Conservation (phyloP, 1,140 invertebrate genomes). For the Protaetia brevitarsis region DNA sequence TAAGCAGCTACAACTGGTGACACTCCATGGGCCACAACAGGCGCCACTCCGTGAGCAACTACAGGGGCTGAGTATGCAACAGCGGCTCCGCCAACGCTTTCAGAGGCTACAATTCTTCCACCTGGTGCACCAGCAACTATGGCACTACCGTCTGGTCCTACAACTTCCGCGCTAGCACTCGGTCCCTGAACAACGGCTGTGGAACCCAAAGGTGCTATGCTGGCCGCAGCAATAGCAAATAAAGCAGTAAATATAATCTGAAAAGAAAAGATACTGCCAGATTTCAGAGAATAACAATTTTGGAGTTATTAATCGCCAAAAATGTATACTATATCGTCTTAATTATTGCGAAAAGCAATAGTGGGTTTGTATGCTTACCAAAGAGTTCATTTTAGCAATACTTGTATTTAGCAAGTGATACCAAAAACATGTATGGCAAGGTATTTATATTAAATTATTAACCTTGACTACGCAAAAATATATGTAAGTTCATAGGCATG, state of each 20-base stretch:
- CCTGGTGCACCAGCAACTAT: slow-evolving; percentile 25
- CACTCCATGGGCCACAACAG: slow-evolving; percentile 3
- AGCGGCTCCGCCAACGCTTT: slow-evolving; percentile 22
- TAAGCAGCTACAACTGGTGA: background rate
- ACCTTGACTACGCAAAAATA: background rate
- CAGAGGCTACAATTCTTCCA: slow-evolving; percentile 25
- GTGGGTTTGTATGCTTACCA: background rate
- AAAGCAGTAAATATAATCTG: background rate
- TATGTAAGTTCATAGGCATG: background rate
- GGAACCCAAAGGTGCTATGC: background rate
- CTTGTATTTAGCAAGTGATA: background rate
- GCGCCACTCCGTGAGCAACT: slow-evolving; percentile 22
- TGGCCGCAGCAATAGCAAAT: background rate
- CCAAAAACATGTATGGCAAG: background rate
- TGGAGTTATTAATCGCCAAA: too few species aligned
- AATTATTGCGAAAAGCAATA: too few species aligned
- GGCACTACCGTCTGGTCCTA: slow-evolving; percentile 30
- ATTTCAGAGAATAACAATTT: background rate
- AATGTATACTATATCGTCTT: too few species aligned
- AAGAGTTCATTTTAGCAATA: background rate
- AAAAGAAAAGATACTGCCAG: background rate
- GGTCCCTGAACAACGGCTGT: slow-evolving; percentile 29
- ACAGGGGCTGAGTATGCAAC: slow-evolving; percentile 20
- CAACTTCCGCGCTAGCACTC: slow-evolving; percentile 27
- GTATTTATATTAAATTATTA: background rate